phyloP scores from a whole-genome alignment of 2,797 vertebrate genomes.

The Dromococcyx pavoninus region DNA sequence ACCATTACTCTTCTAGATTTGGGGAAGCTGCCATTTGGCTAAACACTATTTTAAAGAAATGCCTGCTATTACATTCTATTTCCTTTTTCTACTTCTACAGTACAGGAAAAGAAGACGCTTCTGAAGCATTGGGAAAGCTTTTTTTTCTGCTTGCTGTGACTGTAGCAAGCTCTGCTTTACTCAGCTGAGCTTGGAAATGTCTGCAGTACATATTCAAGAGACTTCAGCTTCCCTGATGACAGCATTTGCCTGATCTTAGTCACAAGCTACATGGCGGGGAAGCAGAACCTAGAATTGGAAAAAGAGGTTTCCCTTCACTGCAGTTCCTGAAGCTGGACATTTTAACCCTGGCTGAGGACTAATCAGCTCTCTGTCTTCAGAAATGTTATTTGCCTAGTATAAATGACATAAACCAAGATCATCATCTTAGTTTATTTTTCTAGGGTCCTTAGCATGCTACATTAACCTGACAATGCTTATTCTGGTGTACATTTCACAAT shows the following conservation, averaged over 20 bases:
- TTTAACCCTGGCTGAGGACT: background rate
- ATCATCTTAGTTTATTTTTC: conserved; percentile 88
- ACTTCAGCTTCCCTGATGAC: background rate
- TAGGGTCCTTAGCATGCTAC: conserved; percentile 91
- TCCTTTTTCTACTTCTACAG: conserved; percentile 5
- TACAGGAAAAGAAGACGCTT: background rate
- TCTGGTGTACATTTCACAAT: conserved; percentile 85
- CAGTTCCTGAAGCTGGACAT: background rate
- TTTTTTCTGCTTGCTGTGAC: background rate
- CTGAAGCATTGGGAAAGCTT: background rate
- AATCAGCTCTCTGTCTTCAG: conserved; percentile 38
- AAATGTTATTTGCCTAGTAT: conserved; percentile 57
- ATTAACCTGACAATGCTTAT: conserved; percentile 86
- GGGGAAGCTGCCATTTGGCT: background rate
- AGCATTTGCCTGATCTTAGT: background rate
- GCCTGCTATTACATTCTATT: background rate
- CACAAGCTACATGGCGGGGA: background rate
- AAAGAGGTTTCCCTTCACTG: background rate
- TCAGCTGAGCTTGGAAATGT: background rate
- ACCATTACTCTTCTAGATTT: conserved; percentile 13
- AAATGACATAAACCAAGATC: conserved; percentile 78
- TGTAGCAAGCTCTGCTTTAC: conserved; percentile 3
- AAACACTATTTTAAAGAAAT: conserved; percentile 35
- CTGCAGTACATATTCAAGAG: background rate
- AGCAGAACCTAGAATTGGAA: background rate